Evolutionary conservation across 1,140 invertebrate species (phyloP).

Genomic region (Theocolax elegans): DNA sequence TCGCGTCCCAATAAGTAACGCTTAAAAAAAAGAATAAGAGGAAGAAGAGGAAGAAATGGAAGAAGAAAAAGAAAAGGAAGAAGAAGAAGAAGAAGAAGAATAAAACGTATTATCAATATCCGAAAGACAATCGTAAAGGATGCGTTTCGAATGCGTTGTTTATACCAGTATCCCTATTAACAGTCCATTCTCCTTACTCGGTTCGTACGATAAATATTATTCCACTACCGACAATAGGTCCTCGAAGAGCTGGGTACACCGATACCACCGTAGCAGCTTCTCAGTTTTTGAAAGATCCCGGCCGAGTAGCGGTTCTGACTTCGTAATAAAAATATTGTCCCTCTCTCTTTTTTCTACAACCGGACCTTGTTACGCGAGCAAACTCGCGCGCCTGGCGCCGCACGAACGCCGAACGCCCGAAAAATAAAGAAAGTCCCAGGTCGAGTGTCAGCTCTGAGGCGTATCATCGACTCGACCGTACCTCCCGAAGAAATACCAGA

Average conservation of each 20-base stretch:
- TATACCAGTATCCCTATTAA: constrained; percentile 18
- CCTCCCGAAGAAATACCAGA: constrained; percentile 25
- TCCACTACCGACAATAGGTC: constrained; percentile 20
- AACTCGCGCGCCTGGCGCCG: constrained; percentile 55
- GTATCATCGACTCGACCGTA: neutral
- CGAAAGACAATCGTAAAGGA: constrained; percentile 27
- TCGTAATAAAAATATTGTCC: constrained; percentile 52
- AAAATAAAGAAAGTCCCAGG: constrained; percentile 34
- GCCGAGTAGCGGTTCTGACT: constrained; percentile 51
- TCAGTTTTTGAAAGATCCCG: constrained; percentile 46
- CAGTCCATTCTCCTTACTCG: neutral
- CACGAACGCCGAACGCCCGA: constrained; percentile 14
- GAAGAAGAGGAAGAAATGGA: too few relatives aligned
- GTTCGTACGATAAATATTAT: constrained; percentile 32
- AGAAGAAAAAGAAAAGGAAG: neutral
- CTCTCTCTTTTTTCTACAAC: constrained; percentile 5
- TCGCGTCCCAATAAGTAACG: too few relatives aligned
- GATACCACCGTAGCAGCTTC: neutral
- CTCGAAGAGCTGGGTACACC: neutral
- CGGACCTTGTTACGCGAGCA: constrained; percentile 34
- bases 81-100: neutral
- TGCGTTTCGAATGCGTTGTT: neutral
- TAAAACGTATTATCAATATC: neutral
- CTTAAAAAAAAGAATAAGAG: too few relatives aligned
- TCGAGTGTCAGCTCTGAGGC: constrained; percentile 34